A percentile compares a stretch with the other conserved stretches of the same genome.
These are phyloP conservation scores for Cavia porcellus DNA, from an alignment of 2,113 vertebrate genomes.

Conservation along the genomic window DNA sequence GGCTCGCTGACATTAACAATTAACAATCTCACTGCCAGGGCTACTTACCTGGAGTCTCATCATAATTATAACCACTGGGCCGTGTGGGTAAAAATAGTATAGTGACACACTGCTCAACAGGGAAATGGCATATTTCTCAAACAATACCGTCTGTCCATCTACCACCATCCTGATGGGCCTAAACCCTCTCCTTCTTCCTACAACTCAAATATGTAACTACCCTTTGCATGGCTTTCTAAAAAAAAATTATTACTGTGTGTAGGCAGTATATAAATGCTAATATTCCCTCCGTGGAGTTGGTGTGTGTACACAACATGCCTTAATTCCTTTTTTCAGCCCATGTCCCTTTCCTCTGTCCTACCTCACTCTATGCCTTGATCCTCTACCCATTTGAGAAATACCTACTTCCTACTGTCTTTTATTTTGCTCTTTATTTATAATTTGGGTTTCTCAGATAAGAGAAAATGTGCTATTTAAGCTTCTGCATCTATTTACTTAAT, in stretches of 20 bases:
- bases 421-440: neutral
- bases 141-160: neutral
- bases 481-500: neutral
- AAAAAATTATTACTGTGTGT: neutral
- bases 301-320: neutral
- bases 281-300: neutral
- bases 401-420: neutral
- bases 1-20: neutral
- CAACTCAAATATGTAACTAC: neutral
- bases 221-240: neutral
- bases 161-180: too few species aligned
- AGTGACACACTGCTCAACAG: neutral
- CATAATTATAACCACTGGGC: neutral
- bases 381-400: neutral
- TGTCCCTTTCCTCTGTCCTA: neutral
- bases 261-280: neutral
- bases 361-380: neutral
- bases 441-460: neutral
- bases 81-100: neutral
- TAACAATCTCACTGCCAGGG: too few species aligned
- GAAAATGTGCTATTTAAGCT: neutral
- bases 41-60: neutral
- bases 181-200: neutral
- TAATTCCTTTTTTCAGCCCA: neutral
- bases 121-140: neutral